A percentile compares a stretch with the other conserved stretches of the same genome.
Conservation (phyloP, 2,113 vertebrate genomes). For the Pleuronectes platessa region DNA sequence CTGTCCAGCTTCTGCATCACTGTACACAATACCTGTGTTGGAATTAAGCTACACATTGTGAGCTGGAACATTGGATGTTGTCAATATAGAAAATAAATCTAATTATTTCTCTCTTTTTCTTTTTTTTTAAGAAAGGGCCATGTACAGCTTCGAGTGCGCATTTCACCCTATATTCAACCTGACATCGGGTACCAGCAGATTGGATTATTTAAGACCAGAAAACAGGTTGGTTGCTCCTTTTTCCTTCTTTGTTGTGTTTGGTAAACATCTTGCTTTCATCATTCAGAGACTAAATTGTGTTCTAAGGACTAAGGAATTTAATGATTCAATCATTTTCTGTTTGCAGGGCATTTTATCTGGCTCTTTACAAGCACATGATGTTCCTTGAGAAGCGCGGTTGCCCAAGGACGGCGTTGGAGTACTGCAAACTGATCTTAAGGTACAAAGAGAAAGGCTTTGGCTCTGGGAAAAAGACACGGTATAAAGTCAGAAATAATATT, state of each 20-base stretch:
- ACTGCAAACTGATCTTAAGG: slow-evolving; percentile 97
- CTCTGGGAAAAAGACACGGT: neutral
- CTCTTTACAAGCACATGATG: slow-evolving; percentile 95
- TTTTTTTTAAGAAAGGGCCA: slow-evolving; percentile 85
- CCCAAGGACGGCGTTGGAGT: slow-evolving; percentile 94
- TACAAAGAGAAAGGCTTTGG: slow-evolving; percentile 51
- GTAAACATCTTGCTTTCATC: neutral
- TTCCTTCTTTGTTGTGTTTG: neutral
- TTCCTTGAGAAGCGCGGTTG: slow-evolving; percentile 97
- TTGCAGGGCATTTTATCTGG: slow-evolving; percentile 92
- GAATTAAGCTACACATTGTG: neutral
- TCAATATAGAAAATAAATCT: neutral
- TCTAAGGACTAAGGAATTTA: slow-evolving; percentile 6
- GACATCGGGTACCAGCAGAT: slow-evolving; percentile 89
- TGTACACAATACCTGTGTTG: neutral
- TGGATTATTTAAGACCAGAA: slow-evolving; percentile 93
- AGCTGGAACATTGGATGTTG: neutral
- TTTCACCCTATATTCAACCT: slow-evolving; percentile 97
- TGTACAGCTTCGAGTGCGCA: slow-evolving; percentile 95
- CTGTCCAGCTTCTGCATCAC: neutral
- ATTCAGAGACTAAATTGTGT: slow-evolving; percentile 17
- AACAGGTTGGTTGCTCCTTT: slow-evolving; percentile 86
- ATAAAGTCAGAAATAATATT: neutral
- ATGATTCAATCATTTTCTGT: slow-evolving; percentile 28
- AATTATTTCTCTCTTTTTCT: neutral